Evolutionary conservation across 2,888 invertebrate species (phyloP).

Genomic region (Cosmia trapezina): DNA sequence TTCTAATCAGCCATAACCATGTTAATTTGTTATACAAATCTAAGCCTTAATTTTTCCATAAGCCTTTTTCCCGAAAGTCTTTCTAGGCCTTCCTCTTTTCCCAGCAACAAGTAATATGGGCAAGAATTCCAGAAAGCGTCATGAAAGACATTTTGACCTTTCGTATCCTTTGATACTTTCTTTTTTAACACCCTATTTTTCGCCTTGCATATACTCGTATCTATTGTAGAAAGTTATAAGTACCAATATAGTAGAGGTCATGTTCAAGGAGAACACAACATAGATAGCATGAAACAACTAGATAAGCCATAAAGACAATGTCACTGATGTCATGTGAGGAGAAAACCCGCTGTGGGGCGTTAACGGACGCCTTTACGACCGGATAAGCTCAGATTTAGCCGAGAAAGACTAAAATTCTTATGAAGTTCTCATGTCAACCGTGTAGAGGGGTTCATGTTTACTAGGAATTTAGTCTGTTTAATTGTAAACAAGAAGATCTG

Average conservation of each 20-base stretch:
- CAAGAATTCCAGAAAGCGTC: background rate
- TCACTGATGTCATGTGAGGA: conserved; percentile 7
- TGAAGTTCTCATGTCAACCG: conserved; percentile 10
- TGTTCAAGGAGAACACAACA: background rate
- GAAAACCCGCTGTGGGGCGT: conserved; percentile 33
- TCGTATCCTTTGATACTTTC: background rate
- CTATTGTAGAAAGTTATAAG: too few species aligned
- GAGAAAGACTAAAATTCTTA: conserved; percentile 18
- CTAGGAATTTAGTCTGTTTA: background rate
- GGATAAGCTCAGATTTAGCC: conserved; percentile 32
- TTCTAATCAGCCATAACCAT: background rate
- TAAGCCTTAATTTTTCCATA: background rate
- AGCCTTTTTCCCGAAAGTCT: background rate
- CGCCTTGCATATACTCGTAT: too few species aligned
- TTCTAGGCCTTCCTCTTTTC: too few species aligned
- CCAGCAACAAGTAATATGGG: too few species aligned
- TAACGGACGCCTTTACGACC: conserved; percentile 23
- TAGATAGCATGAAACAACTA: conserved; percentile 11
- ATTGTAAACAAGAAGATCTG: background rate
- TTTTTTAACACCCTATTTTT: background rate
- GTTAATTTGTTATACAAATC: background rate
- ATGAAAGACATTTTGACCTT: background rate
- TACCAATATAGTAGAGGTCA: background rate
- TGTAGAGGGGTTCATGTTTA: background rate
- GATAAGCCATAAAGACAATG: conserved; percentile 16